These are phyloP conservation scores for Kryptopterus vitreolus DNA, from an alignment of 2,797 vertebrate genomes.

Conservation along the genomic window DNA sequence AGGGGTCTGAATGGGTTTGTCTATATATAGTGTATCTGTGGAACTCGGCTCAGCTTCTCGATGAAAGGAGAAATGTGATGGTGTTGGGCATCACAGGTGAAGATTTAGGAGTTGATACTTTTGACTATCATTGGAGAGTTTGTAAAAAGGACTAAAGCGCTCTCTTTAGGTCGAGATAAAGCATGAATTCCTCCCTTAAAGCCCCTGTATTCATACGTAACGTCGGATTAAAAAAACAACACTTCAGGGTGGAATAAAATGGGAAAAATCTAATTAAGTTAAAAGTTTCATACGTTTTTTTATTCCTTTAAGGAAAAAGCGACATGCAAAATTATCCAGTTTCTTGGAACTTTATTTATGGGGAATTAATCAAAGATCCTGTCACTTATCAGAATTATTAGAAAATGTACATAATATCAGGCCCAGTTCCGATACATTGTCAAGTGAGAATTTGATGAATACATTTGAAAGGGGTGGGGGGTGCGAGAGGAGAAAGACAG, in stretches of 20 bases:
- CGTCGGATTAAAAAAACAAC: too few relatives aligned
- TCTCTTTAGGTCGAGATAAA: neutral
- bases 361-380: neutral
- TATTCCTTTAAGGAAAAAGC: neutral
- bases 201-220: too few relatives aligned
- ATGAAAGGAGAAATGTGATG: neutral
- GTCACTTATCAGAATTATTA: neutral
- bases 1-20: too few relatives aligned
- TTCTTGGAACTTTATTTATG: neutral
- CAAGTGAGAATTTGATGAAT: neutral
- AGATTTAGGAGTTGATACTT: neutral
- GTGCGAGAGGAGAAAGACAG: slow-evolving; percentile 31
- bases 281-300: neutral
- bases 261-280: neutral
- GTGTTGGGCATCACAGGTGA: neutral
- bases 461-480: neutral
- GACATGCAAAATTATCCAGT: neutral
- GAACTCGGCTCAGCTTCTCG: too few relatives aligned
- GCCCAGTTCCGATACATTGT: neutral
- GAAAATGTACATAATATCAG: neutral
- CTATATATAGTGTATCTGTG: too few relatives aligned
- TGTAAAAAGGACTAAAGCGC: neutral
- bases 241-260: neutral
- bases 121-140: neutral
- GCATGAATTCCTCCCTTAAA: neutral